These are phyloP conservation scores for Antigone vipio DNA, from an alignment of 2,113 vertebrate species.

Conservation along the genomic window DNA sequence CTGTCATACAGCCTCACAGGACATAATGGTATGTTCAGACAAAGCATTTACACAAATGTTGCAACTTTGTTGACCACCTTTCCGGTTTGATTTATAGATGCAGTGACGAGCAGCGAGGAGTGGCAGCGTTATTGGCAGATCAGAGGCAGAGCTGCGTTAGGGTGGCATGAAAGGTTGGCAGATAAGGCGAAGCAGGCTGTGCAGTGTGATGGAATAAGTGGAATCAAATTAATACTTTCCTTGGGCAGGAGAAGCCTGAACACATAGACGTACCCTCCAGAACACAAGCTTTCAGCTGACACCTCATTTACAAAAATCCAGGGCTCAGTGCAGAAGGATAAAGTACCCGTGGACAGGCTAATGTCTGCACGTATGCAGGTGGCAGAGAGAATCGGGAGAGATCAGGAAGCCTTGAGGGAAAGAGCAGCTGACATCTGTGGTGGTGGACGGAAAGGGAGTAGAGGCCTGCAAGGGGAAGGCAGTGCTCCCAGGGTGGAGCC, in stretches of 20 bases:
- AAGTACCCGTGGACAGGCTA: background rate
- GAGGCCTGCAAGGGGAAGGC: background rate
- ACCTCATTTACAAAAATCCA: background rate
- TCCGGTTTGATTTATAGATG: background rate
- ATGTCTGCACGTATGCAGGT: background rate
- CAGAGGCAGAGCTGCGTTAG: background rate
- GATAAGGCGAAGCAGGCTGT: background rate
- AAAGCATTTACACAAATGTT: background rate
- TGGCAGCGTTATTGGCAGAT: background rate
- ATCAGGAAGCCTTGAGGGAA: background rate
- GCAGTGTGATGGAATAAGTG: background rate
- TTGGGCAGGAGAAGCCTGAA: background rate
- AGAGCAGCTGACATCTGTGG: background rate
- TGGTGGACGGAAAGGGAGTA: background rate
- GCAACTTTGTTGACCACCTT: background rate
- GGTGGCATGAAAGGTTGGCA: background rate
- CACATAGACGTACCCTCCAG: background rate
- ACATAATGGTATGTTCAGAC: background rate
- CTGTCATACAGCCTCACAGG: background rate
- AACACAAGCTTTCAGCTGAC: background rate
- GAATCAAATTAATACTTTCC: background rate
- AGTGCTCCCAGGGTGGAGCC: background rate
- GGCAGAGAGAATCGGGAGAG: background rate
- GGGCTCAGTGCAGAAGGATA: background rate
- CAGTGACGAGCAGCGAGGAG: background rate